Evolutionary conservation across 2,113 vertebrate genomes (phyloP).

Genomic region (Vulpes ferrilata): DNA sequence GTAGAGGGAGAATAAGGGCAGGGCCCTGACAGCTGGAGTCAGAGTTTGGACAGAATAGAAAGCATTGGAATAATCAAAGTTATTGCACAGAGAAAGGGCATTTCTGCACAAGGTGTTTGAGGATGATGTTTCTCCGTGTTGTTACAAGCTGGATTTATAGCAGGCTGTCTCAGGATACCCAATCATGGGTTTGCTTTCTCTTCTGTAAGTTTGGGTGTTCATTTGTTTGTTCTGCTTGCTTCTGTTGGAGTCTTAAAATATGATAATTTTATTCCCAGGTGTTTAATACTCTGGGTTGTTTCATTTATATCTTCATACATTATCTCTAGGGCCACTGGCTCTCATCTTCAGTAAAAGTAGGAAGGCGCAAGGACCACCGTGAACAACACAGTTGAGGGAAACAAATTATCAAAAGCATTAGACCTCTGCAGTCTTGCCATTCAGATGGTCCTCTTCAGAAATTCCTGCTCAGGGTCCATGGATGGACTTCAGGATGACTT

Average conservation of each 20-base stretch:
- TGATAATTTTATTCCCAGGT: background rate
- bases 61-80: background rate
- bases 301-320: background rate
- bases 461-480: background rate
- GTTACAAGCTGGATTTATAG: background rate
- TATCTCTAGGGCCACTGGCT: background rate
- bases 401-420: background rate
- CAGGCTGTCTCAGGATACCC: background rate
- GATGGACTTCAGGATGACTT: background rate
- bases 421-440: background rate
- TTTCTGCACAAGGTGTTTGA: background rate
- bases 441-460: background rate
- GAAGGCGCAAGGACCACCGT: background rate
- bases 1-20: background rate
- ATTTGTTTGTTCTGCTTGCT: constrained; percentile 43
- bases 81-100: background rate
- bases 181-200: background rate
- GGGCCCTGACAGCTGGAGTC: background rate
- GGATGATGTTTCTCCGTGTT: background rate
- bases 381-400: background rate
- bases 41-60: background rate
- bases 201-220: background rate
- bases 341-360: background rate
- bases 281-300: constrained; percentile 13
- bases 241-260: constrained; percentile 9